Conservation (phyloP, 1,140 invertebrate species). For the Lucilia cuprina region DNA sequence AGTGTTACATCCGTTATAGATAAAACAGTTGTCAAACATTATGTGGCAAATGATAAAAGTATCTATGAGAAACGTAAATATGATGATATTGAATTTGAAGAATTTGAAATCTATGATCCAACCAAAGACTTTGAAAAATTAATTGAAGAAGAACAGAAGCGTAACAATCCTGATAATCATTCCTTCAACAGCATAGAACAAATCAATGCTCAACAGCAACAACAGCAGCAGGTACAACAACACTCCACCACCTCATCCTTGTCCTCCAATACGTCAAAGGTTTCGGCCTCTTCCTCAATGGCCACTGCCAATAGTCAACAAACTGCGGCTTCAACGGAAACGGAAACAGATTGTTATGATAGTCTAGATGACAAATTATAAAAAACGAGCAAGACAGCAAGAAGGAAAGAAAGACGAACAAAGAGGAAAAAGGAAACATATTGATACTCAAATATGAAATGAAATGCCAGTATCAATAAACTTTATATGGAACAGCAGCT, state of each 20-base stretch:
- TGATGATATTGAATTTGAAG: constrained; percentile 83
- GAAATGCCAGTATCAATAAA: neutral
- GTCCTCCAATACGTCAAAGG: neutral
- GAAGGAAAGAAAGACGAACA: neutral
- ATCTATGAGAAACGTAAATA: constrained; percentile 68
- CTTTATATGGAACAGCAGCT: neutral
- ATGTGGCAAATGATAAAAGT: constrained; percentile 64
- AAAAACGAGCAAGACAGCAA: neutral
- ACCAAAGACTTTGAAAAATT: constrained; percentile 45
- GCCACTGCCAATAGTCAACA: constrained; percentile 33
- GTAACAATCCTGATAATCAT: neutral
- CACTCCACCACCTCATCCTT: neutral
- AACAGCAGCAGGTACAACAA: neutral
- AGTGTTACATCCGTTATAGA: constrained; percentile 42
- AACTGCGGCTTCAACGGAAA: constrained; percentile 6
- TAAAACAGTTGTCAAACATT: constrained; percentile 57
- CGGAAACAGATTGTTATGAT: constrained; percentile 54
- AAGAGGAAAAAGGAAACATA: too few species aligned
- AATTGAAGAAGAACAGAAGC: constrained; percentile 37
- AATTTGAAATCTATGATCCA: constrained; percentile 72
- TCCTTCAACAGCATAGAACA: neutral
- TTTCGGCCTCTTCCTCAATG: constrained; percentile 28
- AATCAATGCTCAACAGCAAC: neutral
- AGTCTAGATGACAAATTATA: constrained; percentile 57
- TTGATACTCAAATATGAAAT: too few species aligned